Evolutionary conservation across 53 echinoderm and acorn worm species (phyloP).

Genomic region (Hippasteria phrygiana): DNA sequence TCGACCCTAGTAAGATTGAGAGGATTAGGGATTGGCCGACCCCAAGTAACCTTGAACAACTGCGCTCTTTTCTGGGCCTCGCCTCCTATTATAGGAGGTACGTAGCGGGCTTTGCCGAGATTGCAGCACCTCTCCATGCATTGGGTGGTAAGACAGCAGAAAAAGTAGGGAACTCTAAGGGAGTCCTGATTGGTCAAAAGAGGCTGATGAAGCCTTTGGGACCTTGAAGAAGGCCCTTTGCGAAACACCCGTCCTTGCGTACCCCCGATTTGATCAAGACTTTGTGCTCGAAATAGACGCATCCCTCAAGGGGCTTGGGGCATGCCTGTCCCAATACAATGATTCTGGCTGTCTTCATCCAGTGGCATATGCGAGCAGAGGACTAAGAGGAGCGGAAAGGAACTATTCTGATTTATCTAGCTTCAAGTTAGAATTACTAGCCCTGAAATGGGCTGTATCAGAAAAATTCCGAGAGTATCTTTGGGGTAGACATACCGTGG

Average conservation of each 20-base stretch:
- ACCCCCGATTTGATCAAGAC: slow-evolving; percentile 7
- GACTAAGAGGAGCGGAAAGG: no score
- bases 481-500: no score
- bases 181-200: not conserved
- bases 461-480: not conserved
- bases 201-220: slow-evolving; percentile 13
- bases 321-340: not conserved
- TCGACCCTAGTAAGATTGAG: not conserved
- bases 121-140: slow-evolving; percentile 15
- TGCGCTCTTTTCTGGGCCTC: slow-evolving; percentile 2
- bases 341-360: slow-evolving; percentile 6
- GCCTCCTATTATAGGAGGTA: slow-evolving; percentile 6
- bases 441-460: slow-evolving; percentile 6
- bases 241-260: slow-evolving; percentile 4
- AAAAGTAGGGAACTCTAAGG: not conserved
- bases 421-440: not conserved
- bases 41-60: not conserved
- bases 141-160: not conserved
- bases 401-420: no score
- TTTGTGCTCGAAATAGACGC: slow-evolving; percentile 35
- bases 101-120: not conserved
- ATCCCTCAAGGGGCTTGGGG: no score
- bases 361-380: slow-evolving; percentile 10
- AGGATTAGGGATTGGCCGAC: slow-evolving; percentile 1
- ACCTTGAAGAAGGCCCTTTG: not conserved